phyloP scores from a whole-genome alignment of 2,113 vertebrate species.

The Chloroceryle aenea region DNA sequence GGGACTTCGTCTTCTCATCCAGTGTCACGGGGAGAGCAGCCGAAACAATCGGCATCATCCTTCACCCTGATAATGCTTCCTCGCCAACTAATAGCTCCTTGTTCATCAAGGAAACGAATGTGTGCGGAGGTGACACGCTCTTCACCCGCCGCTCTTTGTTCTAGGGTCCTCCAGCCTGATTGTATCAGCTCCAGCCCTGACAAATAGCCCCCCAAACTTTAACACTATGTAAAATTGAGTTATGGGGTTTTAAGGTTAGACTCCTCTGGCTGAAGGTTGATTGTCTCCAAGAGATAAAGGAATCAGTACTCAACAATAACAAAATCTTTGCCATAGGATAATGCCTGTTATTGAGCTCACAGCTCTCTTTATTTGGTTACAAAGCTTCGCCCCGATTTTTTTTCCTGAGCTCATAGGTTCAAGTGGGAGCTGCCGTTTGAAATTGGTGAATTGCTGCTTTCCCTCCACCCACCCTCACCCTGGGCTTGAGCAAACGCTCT shows the following conservation, averaged over 20 bases:
- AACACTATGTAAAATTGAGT: conserved; percentile 75
- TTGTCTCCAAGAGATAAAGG: conserved; percentile 75
- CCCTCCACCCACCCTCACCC: neutral
- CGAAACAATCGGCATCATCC: conserved; percentile 64
- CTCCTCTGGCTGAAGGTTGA: conserved; percentile 74
- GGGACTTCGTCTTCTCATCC: neutral
- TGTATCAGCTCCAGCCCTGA: conserved; percentile 74
- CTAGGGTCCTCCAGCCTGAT: conserved; percentile 75
- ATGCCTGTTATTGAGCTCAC: conserved; percentile 56
- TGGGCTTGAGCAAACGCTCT: neutral
- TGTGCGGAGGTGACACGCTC: conserved; percentile 57
- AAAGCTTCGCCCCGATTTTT: conserved; percentile 2
- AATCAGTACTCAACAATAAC: conserved; percentile 49
- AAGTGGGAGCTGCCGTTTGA: neutral
- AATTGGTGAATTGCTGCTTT: conserved; percentile 24
- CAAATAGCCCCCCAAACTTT: conserved; percentile 76
- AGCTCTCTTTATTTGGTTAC: conserved; percentile 56
- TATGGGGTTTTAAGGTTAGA: conserved; percentile 75
- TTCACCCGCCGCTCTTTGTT: conserved; percentile 76
- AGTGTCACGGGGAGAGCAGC: conserved; percentile 48
- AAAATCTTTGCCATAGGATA: conserved; percentile 55
- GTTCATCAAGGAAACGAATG: conserved; percentile 84
- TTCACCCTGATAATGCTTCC: conserved; percentile 76
- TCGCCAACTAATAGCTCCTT: conserved; percentile 77
- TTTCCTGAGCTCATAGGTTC: neutral